These are phyloP conservation scores for Hirudinaria manillensis DNA, from an alignment of 2,888 invertebrate genomes.

Conservation along the genomic window DNA sequence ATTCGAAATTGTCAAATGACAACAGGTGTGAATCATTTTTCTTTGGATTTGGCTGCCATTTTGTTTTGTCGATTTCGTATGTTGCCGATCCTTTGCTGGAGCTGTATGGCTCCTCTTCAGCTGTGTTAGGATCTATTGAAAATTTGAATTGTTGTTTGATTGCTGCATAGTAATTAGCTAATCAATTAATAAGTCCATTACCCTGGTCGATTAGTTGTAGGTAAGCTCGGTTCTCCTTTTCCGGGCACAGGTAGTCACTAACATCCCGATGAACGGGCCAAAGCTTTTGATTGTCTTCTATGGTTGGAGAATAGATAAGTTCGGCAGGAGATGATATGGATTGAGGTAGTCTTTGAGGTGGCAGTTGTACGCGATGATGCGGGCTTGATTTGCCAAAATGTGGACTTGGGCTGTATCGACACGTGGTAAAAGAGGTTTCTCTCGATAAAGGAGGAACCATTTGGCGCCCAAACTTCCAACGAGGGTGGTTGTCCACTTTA, in stretches of 20 bases:
- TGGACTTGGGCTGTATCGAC: conserved; percentile 9
- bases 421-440: conserved; percentile 1
- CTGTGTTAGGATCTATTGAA: too few relatives aligned
- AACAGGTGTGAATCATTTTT: too few relatives aligned
- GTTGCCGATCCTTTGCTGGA: too few relatives aligned
- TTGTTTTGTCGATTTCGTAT: too few relatives aligned
- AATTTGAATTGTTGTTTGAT: too few relatives aligned
- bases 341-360: not conserved
- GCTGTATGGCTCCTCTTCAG: too few relatives aligned
- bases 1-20: too few relatives aligned
- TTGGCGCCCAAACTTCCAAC: not conserved
- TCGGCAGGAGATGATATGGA: conserved; percentile 1
- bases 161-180: too few relatives aligned
- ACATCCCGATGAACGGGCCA: not conserved
- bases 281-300: not conserved
- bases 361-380: not conserved
- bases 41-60: too few relatives aligned
- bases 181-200: not conserved
- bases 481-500: not conserved
- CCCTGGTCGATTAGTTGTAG: not conserved
- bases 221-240: not conserved
- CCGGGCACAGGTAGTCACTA: not conserved
- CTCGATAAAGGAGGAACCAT: not conserved
- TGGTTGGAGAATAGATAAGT: not conserved
- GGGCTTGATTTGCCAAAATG: conserved; percentile 4